Conservation (phyloP, 2,113 vertebrate genomes). For the Procavia capensis region DNA sequence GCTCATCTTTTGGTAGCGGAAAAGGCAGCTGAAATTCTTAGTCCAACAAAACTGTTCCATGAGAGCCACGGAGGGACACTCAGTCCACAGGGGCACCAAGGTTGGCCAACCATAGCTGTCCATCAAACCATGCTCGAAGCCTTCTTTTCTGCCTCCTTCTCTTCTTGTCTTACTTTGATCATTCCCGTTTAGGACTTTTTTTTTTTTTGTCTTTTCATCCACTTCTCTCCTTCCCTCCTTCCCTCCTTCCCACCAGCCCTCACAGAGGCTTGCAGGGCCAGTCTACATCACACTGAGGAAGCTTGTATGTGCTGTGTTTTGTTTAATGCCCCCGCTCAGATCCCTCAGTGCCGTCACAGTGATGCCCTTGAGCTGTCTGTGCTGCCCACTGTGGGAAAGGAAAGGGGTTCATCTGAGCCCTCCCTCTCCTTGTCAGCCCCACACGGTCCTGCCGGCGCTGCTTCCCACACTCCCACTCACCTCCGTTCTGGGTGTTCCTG, state of each 20-base stretch:
- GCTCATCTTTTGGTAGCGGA: neutral
- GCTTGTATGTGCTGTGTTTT: neutral
- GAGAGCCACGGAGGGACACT: neutral
- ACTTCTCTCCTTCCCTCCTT: neutral
- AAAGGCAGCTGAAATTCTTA: neutral
- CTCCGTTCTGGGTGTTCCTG: neutral
- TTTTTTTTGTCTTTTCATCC: neutral
- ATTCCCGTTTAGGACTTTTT: neutral
- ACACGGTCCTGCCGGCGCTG: neutral
- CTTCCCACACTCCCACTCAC: too few relatives aligned
- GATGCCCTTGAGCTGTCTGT: rapidly evolving
- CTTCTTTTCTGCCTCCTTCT: neutral
- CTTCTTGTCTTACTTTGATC: neutral
- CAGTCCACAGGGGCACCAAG: neutral
- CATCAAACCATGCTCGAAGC: neutral
- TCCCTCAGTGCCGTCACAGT: neutral
- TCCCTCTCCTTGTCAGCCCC: neutral
- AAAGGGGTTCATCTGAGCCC: neutral
- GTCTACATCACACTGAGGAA: neutral
- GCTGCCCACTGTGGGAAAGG: neutral
- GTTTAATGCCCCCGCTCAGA: neutral
- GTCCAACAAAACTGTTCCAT: neutral
- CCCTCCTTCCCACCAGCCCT: neutral
- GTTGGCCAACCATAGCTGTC: neutral
- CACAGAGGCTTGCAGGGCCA: neutral